phyloP scores from a whole-genome alignment of 64 coral and sea anemone genomes.

The Exaiptasia diaphana region DNA sequence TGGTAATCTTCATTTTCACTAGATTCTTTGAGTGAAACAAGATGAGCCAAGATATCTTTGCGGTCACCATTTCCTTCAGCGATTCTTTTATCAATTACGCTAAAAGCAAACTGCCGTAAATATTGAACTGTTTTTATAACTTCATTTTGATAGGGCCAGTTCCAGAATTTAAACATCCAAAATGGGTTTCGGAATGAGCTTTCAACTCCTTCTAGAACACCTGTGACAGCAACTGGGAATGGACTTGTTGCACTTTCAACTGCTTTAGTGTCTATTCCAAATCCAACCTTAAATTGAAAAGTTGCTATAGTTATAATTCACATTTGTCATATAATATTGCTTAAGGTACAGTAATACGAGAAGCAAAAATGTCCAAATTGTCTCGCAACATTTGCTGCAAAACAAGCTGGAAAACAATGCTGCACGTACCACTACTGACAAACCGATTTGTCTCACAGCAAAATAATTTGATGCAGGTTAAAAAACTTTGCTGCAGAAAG shows the following conservation, averaged over 20 bases:
- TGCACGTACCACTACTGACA: too few species aligned
- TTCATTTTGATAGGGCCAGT: constrained; percentile 12
- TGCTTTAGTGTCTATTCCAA: constrained; percentile 52
- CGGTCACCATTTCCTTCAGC: constrained; percentile 13
- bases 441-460: too few species aligned
- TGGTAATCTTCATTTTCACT: constrained; percentile 18
- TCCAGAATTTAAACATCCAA: constrained; percentile 10
- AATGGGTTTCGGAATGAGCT: constrained; percentile 5
- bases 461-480: too few species aligned
- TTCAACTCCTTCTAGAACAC: constrained; percentile 9
- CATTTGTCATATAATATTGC: too few species aligned
- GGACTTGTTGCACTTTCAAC: constrained; percentile 44
- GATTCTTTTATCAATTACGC: constrained; percentile 46
- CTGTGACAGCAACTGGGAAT: constrained; percentile 45
- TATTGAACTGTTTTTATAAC: constrained; percentile 8
- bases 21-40: constrained; percentile 43
- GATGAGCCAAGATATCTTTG: constrained; percentile 56
- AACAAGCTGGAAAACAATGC: too few species aligned
- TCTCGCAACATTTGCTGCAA: too few species aligned
- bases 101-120: constrained; percentile 58
- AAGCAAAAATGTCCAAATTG: too few species aligned
- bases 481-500: too few species aligned
- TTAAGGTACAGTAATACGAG: too few species aligned
- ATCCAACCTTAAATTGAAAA: constrained; percentile 61
- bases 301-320: too few species aligned